Evolutionary conservation across 2,797 vertebrate genomes (phyloP).

Genomic region (Allobates femoralis): DNA sequence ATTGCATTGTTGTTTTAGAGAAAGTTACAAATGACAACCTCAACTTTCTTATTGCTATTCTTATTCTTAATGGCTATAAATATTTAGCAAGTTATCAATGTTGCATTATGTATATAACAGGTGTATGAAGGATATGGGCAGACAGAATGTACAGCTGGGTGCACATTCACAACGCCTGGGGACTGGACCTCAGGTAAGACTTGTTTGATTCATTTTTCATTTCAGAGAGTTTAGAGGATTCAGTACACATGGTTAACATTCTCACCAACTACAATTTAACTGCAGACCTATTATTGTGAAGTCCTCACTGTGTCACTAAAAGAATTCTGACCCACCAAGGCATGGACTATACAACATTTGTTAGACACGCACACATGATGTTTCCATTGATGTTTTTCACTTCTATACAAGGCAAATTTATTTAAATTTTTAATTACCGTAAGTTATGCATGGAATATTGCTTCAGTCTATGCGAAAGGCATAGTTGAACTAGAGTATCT

Average conservation of each 20-base stretch:
- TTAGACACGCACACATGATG: too few species aligned
- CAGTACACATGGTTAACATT: neutral
- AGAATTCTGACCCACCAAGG: neutral
- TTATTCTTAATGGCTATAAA: too few species aligned
- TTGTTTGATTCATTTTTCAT: neutral
- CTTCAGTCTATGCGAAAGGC: too few species aligned
- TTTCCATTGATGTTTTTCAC: too few species aligned
- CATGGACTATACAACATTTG: neutral
- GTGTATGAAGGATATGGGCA: constrained; percentile 97
- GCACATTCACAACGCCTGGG: constrained; percentile 95
- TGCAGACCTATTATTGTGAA: neutral
- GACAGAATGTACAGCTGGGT: constrained; percentile 98
- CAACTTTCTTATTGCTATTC: too few species aligned
- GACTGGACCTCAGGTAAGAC: constrained; percentile 94
- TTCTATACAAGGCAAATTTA: too few species aligned
- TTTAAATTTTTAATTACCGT: too few species aligned
- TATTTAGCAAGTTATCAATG: too few species aligned
- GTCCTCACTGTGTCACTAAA: neutral
- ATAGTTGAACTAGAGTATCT: too few species aligned
- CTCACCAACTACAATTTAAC: neutral
- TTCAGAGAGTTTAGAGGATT: neutral
- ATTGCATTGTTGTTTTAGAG: too few species aligned
- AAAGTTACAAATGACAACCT: too few species aligned
- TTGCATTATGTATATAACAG: constrained; percentile 68
- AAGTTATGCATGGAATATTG: too few species aligned